Conservation (phyloP, 2,888 invertebrate genomes). For the Lamellibrachia satsuma region DNA sequence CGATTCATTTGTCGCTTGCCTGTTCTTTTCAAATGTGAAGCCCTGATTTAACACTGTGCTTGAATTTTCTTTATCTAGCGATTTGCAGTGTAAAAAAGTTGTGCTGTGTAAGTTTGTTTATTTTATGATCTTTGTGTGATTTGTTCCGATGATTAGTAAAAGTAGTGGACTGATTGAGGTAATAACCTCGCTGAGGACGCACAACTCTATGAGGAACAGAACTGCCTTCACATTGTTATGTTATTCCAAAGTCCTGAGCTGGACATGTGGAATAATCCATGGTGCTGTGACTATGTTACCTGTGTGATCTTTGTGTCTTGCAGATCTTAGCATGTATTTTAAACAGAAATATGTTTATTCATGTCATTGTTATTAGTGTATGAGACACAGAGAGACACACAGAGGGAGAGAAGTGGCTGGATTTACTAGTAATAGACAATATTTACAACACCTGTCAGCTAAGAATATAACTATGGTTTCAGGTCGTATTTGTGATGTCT, state of each 20-base stretch:
- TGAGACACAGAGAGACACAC: neutral
- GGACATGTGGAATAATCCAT: neutral
- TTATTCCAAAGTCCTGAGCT: neutral
- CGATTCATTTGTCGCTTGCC: too few relatives aligned
- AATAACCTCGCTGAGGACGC: neutral
- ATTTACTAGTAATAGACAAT: neutral
- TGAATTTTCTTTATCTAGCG: too few relatives aligned
- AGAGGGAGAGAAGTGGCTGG: neutral
- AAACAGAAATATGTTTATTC: neutral
- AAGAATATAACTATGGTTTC: too few relatives aligned
- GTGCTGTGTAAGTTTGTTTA: neutral
- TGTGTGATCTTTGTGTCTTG: slow-evolving; percentile 17
- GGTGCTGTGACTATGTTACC: neutral
- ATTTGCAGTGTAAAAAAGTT: too few relatives aligned
- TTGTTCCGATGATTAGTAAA: slow-evolving; percentile 6
- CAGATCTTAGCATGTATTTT: neutral
- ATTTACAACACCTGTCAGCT: neutral
- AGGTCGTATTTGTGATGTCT: too few relatives aligned
- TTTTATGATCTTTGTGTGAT: neutral
- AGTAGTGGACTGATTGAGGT: slow-evolving; percentile 17
- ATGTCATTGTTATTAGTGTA: too few relatives aligned
- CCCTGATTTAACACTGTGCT: too few relatives aligned
- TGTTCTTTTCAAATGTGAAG: too few relatives aligned
- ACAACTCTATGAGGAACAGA: neutral
- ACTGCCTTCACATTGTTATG: neutral